Evolutionary conservation across 2,888 invertebrate genomes (phyloP), one percentile per base, ranked within the genome.

Genomic region (Priocnemis perturbator): DNA sequence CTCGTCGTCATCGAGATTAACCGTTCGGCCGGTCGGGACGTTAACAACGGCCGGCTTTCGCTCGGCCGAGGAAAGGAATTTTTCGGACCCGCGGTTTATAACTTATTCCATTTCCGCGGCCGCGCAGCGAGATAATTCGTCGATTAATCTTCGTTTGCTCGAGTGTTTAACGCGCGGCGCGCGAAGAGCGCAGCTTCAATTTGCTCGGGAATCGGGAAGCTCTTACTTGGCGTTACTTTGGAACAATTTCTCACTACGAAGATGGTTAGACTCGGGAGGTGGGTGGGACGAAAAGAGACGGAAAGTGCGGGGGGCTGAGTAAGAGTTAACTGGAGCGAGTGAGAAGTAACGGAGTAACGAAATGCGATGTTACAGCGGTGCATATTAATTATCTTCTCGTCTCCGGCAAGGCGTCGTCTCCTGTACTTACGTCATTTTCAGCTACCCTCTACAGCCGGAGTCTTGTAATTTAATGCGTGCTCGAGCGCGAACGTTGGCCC

Each of bases 371-470:
- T 65, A 64, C 64, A 63, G 21, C 30, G 4, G 20, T 26, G 60
- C 64, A 50, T 72, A 72, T 75, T 76, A 76, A 75, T 75, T 67
- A 67, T 57, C 45, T 30, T 30, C 60, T 62, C 48, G 47, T 19
- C 63, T 48, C 58, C 52, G n/a, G 52, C 50, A 11, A 50, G 20
- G 57, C n/a, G 30, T 30, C 20, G 45, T 30, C 50, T 58, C 26
- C 56, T 44, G 47, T 44, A 64, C 66, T 60, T 64, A 60, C 37
- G 20, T 61, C 37, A 37, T 37, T 37, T 37, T 37, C 37, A 66
- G 67, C 48, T 60, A 56, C 63, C 56, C 37, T 37, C 37, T 11
- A 11, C 37, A 7, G 11, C 4, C 37, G 37, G 37, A 37, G 55
- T 48, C 64, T 47, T 58, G 64, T 69, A 66, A 62, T 71, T 69